These are phyloP conservation scores for Heterotilapia buettikoferi DNA, from an alignment of 2,113 vertebrate species.

Conservation along the genomic window DNA sequence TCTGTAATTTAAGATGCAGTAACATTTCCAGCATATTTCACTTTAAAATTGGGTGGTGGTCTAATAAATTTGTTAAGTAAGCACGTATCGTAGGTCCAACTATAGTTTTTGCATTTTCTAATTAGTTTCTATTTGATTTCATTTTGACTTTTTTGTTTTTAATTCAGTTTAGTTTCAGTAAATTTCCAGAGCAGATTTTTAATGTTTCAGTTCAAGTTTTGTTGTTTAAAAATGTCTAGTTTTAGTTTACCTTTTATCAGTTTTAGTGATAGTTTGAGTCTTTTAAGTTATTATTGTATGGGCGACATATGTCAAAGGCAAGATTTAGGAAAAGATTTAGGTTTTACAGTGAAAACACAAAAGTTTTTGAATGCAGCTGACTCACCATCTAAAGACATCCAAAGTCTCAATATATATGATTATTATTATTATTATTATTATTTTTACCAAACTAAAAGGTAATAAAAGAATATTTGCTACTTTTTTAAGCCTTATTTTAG, in stretches of 20 bases:
- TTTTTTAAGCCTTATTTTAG: neutral
- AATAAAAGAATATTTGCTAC: neutral
- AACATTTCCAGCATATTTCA: neutral
- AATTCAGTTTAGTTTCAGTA: neutral
- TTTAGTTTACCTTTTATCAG: neutral
- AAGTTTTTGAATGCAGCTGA: neutral
- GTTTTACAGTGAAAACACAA: neutral
- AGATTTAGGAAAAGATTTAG: neutral
- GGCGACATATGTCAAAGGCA: neutral
- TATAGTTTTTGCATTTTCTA: neutral
- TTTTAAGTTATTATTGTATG: neutral
- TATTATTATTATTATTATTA: accelerated
- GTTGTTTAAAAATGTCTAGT: neutral
- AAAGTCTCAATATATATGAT: neutral
- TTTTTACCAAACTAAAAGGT: neutral
- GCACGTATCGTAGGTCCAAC: neutral
- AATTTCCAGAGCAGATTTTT: neutral
- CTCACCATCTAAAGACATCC: neutral
- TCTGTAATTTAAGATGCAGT: neutral
- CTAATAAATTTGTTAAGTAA: neutral
- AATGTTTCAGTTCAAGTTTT: neutral
- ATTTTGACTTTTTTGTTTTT: neutral
- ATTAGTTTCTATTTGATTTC: neutral
- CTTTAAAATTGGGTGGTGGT: accelerated
- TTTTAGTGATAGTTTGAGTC: neutral